Percentiles rank a stretch among this genome's conserved stretches.
Evolutionary conservation across 2,888 invertebrate genomes (phyloP).

Genomic region (Polydrusus pterygomalis): DNA sequence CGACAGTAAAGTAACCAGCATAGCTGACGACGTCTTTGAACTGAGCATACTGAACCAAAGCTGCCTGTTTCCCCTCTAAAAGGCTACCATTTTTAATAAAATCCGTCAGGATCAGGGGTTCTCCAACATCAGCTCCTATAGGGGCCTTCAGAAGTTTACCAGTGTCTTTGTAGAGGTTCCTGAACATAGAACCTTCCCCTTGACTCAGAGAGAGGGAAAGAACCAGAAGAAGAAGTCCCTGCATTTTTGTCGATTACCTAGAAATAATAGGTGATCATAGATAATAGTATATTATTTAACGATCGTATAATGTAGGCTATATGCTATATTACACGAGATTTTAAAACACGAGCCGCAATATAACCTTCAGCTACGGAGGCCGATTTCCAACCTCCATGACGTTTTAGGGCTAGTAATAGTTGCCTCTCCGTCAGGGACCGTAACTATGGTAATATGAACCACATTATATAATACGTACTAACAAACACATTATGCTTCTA

Average conservation of each 20-base stretch:
- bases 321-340: too few species aligned
- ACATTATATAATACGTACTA: too few species aligned
- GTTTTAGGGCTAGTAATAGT: too few species aligned
- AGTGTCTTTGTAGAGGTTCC: constrained; percentile 34
- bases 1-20: constrained; percentile 87
- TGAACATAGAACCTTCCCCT: neutral
- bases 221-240: neutral
- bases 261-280: neutral
- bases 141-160: constrained; percentile 26
- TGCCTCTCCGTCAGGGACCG: too few species aligned
- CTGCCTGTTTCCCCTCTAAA: constrained; percentile 76
- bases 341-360: too few species aligned
- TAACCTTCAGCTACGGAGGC: too few species aligned
- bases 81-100: constrained; percentile 82
- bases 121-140: constrained; percentile 66
- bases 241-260: neutral
- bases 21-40: constrained; percentile 76
- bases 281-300: too few species aligned
- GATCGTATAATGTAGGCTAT: too few species aligned
- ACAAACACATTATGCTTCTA: too few species aligned
- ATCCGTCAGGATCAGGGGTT: constrained; percentile 85
- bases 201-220: neutral
- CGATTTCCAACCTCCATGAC: too few species aligned
- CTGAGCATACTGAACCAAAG: constrained; percentile 55
- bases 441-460: too few species aligned